Evolutionary conservation across 2,113 vertebrate genomes (phyloP), one percentile per base, ranked within the genome.

Genomic region (Rhinoderma darwinii): DNA sequence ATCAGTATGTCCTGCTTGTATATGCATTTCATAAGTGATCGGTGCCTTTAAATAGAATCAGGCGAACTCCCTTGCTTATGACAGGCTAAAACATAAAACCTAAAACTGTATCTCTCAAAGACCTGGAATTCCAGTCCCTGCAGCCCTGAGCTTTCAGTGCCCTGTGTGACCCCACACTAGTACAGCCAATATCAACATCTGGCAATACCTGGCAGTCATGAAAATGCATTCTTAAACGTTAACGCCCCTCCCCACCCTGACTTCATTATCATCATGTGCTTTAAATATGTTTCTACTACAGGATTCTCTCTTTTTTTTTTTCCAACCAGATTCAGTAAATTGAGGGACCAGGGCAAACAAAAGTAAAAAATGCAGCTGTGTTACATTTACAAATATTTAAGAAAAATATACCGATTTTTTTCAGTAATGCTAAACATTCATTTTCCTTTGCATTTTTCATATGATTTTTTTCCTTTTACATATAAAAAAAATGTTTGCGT

Each of bases 171-270:
- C 56, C 86, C 56, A 89, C 80, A 90, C 77, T 91, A 92, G 81
- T 72, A 89, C 27, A 90, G 92, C 92, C 92, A 93, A 91, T 82
- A 93, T 90, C 89, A 91, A 91, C 91, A 93, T 93, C 92, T 93
- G 92, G 91, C 78, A 87, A 68, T 92, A 92, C 90, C 89, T 89
- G 88, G 78, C 77, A 91, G 59, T 14, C 91, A 90, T 92, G 81
- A 61, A 93, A 92, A 90, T 20, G 87, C 84, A 88, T 83, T 90
- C 74, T 89, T 90, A 90, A 61, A 90, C 59, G 39, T 89, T 79
- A 85, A 88, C 84, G 89, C 88, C 32, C 72, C 86, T 87, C 86
- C 86, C 78, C 79, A 75, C 86, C 86, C 86, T 87, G 79, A 82
- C 89, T 92, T 89, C 81, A 77, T 90, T 89, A 91, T 83, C 10